Evolutionary conservation across 2,797 vertebrate genomes (phyloP).

Genomic region (Sorex maritimensis): DNA sequence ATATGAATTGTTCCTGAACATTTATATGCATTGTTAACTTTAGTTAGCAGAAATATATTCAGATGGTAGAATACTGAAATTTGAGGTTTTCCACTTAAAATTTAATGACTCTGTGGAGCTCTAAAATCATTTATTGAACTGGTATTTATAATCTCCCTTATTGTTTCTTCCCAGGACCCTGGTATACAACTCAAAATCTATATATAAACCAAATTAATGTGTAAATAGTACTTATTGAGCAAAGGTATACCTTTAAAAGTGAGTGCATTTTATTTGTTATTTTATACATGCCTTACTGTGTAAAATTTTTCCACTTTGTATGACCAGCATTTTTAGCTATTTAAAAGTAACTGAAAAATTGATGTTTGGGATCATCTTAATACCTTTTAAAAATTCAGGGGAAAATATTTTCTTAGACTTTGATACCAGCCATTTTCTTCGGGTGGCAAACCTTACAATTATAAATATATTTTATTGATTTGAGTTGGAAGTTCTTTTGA

Average conservation of each 20-base stretch:
- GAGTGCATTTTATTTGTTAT: constrained; percentile 79
- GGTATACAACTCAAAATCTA: constrained; percentile 56
- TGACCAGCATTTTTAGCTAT: constrained; percentile 60
- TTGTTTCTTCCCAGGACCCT: constrained; percentile 64
- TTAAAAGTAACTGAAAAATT: constrained; percentile 62
- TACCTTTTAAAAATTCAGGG: constrained; percentile 57
- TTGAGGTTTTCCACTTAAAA: constrained; percentile 66
- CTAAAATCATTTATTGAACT: constrained; percentile 62
- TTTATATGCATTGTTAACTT: constrained; percentile 73
- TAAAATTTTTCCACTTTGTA: constrained; percentile 62
- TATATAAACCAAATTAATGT: constrained; percentile 62
- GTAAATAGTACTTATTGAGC: constrained; percentile 76
- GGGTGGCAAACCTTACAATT: constrained; percentile 61
- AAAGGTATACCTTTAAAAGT: constrained; percentile 80
- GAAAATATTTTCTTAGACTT: constrained; percentile 52
- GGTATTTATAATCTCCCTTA: constrained; percentile 63
- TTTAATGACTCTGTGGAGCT: constrained; percentile 14
- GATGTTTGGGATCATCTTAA: constrained; percentile 56
- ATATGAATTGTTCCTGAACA: constrained; percentile 54
- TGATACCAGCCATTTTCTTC: constrained; percentile 64
- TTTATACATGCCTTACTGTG: constrained; percentile 71
- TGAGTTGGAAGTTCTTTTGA: constrained; percentile 43
- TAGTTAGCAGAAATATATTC: constrained; percentile 84
- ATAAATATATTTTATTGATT: constrained; percentile 74
- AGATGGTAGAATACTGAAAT: constrained; percentile 53